Percentiles rank a stretch among this genome's conserved stretches.
phyloP scores from a whole-genome alignment of 2,113 vertebrate genomes.

The Pipa parva region DNA sequence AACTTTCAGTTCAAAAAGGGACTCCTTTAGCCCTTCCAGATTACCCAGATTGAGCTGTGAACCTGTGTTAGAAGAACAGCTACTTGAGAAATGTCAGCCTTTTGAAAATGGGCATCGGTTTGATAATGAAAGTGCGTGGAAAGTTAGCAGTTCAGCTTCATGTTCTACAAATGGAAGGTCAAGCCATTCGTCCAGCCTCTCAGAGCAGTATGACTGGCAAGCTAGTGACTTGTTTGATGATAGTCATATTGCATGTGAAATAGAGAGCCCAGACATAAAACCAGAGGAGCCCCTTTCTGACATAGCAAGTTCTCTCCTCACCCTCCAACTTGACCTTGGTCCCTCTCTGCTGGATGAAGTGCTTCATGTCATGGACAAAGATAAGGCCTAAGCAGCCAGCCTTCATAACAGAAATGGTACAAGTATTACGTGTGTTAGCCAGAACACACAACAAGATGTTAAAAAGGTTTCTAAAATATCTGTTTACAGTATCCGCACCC shows the following conservation, averaged over 20 bases:
- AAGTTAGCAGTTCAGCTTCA: conserved; percentile 59
- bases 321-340: conserved; percentile 90
- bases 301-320: conserved; percentile 83
- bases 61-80: conserved; percentile 68
- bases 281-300: conserved; percentile 83
- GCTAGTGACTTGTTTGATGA: conserved; percentile 82
- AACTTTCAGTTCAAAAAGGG: conserved; percentile 74
- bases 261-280: conserved; percentile 72
- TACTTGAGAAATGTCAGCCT: conserved; percentile 62
- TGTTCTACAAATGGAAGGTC: conserved; percentile 68
- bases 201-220: conserved; percentile 80
- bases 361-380: conserved; percentile 94
- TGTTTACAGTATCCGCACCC: conserved; percentile 12
- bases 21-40: conserved; percentile 69
- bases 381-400: conserved; percentile 58
- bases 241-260: conserved; percentile 64
- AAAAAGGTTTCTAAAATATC: not conserved
- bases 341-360: conserved; percentile 97
- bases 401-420: conserved; percentile 39
- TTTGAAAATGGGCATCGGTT: conserved; percentile 63
- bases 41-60: conserved; percentile 67
- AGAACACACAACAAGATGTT: not conserved
- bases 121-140: conserved; percentile 64
- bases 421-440: not conserved
- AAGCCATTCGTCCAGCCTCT: conserved; percentile 71